Conservation (phyloP, 2,797 vertebrate genomes). For the Antennarius maculatus region DNA sequence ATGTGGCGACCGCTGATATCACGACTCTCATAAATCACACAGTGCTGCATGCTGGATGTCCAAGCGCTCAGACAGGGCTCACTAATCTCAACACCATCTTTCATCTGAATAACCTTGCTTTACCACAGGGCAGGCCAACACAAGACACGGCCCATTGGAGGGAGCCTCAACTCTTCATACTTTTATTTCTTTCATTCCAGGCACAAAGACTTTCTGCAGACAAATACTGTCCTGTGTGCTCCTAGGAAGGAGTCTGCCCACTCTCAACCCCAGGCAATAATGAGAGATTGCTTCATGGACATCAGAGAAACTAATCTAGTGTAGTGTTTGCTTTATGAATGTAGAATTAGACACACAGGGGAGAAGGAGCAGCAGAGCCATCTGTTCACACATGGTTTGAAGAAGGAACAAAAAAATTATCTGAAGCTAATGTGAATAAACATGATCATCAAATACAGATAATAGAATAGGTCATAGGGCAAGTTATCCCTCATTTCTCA, state of each 20-base stretch:
- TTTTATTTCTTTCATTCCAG: conserved; percentile 64
- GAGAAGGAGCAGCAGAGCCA: conserved; percentile 56
- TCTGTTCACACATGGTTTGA: conserved; percentile 69
- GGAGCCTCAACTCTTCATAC: conserved; percentile 56
- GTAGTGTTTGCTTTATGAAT: conserved; percentile 73
- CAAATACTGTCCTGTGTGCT: conserved; percentile 53
- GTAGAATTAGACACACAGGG: conserved; percentile 61
- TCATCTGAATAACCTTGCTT: conserved; percentile 85
- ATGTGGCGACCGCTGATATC: conserved; percentile 81
- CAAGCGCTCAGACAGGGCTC: conserved; percentile 73
- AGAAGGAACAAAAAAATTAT: conserved; percentile 52
- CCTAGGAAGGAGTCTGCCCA: conserved; percentile 41
- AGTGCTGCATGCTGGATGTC: conserved; percentile 75
- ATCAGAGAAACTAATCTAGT: conserved; percentile 68
- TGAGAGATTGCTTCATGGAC: conserved; percentile 61
- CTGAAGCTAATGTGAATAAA: conserved; percentile 64
- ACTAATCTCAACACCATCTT: conserved; percentile 84
- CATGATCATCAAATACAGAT: conserved; percentile 67
- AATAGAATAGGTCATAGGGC: conserved; percentile 43
- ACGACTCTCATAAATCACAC: conserved; percentile 85
- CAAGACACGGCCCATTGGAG: conserved; percentile 69
- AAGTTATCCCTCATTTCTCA: conserved; percentile 39
- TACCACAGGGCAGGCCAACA: conserved; percentile 73
- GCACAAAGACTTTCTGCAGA: conserved; percentile 58
- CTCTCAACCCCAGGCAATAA: conserved; percentile 60